Evolutionary conservation across 2,797 vertebrate species (phyloP).

Genomic region (Gobio occitaniae): DNA sequence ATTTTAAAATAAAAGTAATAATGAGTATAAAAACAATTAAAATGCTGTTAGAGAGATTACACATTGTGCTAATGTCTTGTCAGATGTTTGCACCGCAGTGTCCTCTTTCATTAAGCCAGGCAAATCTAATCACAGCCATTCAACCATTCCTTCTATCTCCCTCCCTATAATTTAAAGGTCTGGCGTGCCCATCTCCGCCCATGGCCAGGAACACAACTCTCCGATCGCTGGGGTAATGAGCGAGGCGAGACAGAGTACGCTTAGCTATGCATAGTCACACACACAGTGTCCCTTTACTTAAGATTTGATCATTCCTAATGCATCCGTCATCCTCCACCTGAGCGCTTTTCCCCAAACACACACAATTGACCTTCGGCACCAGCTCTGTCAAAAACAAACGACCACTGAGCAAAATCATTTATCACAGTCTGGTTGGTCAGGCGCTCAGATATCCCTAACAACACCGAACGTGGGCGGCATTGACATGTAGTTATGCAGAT

Average conservation of each 20-base stretch:
- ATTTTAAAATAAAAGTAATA: not conserved
- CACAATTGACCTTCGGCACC: constrained; percentile 51
- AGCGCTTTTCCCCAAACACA: constrained; percentile 49
- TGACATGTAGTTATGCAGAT: constrained; percentile 33
- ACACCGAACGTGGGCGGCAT: not conserved
- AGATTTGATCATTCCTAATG: constrained; percentile 48
- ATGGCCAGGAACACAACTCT: constrained; percentile 32
- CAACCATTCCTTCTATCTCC: constrained; percentile 22
- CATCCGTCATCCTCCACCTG: constrained; percentile 42
- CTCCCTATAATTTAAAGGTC: constrained; percentile 19
- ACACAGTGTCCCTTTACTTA: constrained; percentile 44
- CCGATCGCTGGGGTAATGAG: constrained; percentile 68
- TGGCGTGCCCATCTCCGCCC: constrained; percentile 42
- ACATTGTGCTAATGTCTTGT: not conserved
- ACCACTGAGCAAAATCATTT: constrained; percentile 45
- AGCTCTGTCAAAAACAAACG: constrained; percentile 55
- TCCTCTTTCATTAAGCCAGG: constrained; percentile 12
- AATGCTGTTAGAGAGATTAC: not conserved
- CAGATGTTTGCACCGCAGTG: not conserved
- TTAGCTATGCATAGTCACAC: constrained; percentile 74
- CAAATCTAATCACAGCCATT: constrained; percentile 37
- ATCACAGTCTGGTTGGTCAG: constrained; percentile 55
- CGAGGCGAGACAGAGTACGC: constrained; percentile 54
- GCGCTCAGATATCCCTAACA: constrained; percentile 37
- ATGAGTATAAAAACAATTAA: not conserved